phyloP scores from a whole-genome alignment of 2,113 vertebrate species.

The Austrofundulus limnaeus region DNA sequence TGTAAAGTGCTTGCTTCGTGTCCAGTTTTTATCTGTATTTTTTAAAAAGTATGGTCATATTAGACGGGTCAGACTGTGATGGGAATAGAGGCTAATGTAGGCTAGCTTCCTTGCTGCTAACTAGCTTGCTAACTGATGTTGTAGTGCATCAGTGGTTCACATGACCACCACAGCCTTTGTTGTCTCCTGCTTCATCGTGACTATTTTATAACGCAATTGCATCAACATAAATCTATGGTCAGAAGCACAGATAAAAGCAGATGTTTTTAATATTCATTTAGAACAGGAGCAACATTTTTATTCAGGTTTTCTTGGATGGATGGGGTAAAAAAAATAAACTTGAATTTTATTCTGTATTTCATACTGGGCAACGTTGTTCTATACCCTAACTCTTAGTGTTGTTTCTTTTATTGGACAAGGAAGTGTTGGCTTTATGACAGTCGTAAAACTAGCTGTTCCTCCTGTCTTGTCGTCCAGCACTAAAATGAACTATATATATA shows the following conservation, averaged over 20 bases:
- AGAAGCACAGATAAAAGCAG: neutral
- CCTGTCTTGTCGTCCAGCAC: neutral
- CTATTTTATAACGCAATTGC: neutral
- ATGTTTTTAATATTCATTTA: neutral
- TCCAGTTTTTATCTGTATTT: neutral
- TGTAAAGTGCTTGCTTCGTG: neutral
- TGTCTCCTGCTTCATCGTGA: constrained; percentile 4
- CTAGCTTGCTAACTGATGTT: constrained; percentile 65
- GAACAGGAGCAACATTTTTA: neutral
- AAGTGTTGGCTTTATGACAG: constrained; percentile 27
- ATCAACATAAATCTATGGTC: neutral
- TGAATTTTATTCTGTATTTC: neutral
- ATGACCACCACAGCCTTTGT: constrained; percentile 13
- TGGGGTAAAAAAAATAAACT: no score
- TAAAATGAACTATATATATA: no score
- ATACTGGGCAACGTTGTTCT: neutral
- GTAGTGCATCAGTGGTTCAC: constrained; percentile 26
- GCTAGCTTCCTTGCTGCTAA: constrained; percentile 56
- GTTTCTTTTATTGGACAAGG: constrained; percentile 12
- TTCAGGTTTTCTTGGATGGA: neutral
- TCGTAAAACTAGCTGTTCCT: constrained; percentile 17
- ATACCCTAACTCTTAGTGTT: neutral
- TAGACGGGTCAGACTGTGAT: constrained; percentile 24
- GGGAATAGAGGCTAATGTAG: constrained; percentile 44
- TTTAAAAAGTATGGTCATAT: neutral